Evolutionary conservation across 2,888 invertebrate genomes (phyloP).

Genomic region (Vannuccia rotundouncinata): DNA sequence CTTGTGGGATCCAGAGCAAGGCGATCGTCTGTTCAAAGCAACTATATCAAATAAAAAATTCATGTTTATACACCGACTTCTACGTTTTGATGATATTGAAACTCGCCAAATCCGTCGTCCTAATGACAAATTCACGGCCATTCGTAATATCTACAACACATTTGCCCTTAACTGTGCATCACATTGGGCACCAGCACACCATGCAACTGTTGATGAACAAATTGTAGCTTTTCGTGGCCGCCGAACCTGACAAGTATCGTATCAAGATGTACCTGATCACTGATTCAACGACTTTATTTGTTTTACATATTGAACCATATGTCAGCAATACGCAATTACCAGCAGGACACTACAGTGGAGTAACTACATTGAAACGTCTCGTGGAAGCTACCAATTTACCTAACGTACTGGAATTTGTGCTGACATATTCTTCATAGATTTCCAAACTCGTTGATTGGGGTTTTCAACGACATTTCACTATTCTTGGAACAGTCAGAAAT

Average conservation of each 20-base stretch:
- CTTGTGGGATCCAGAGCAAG: neutral
- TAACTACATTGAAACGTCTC: neutral
- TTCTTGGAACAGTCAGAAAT: conserved; percentile 13
- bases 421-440: neutral
- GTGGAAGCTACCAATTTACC: neutral
- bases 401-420: neutral
- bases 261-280: conserved; percentile 1
- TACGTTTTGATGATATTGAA: conserved; percentile 3
- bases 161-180: neutral
- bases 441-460: neutral
- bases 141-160: neutral
- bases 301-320: neutral
- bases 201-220: conserved; percentile 16
- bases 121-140: neutral
- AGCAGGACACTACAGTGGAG: neutral
- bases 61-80: neutral
- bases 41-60: neutral
- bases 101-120: neutral
- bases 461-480: neutral
- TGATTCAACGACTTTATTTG: conserved; percentile 26
- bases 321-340: neutral
- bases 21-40: neutral
- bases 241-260: neutral
- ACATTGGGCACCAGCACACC: neutral
- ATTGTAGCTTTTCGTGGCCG: neutral